A percentile compares a stretch with the other conserved stretches of the same genome.
Evolutionary conservation across 2,113 vertebrate genomes (phyloP).

Genomic region (Cisticola juncidis): DNA sequence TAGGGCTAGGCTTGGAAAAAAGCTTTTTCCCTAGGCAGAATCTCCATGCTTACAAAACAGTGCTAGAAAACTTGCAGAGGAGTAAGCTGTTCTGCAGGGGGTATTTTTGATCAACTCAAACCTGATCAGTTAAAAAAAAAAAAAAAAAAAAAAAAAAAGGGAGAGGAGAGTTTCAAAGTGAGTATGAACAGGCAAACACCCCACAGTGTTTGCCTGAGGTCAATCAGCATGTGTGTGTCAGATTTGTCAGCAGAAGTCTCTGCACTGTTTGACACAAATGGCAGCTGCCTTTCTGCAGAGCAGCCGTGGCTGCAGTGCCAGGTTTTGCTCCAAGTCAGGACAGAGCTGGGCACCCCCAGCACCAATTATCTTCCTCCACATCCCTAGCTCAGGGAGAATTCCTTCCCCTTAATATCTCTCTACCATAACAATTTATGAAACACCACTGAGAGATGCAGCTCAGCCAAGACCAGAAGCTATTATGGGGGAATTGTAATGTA

Average conservation of each 20-base stretch:
- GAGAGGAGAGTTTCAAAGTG: not conserved
- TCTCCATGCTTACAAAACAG: not conserved
- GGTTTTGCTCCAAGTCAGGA: not conserved
- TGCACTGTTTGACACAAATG: not conserved
- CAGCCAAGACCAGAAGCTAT: constrained; percentile 60
- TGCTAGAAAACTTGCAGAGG: not conserved
- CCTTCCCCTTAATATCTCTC: constrained; percentile 14
- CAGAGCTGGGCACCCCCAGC: not conserved
- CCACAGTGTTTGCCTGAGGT: not conserved
- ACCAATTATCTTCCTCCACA: not conserved
- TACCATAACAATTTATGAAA: constrained; percentile 49
- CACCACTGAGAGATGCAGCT: constrained; percentile 33
- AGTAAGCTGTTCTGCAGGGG: not conserved
- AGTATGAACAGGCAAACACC: not conserved
- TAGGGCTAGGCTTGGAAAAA: not conserved
- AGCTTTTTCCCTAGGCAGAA: not conserved
- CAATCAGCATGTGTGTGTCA: not conserved
- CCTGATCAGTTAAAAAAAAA: not conserved
- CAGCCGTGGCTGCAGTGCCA: not conserved
- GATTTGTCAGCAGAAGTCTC: not conserved
- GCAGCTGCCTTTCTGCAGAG: not conserved
- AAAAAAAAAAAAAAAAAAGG: not conserved
- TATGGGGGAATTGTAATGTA: constrained; percentile 47
- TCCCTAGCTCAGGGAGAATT: not conserved
- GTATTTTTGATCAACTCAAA: not conserved